phyloP scores from a whole-genome alignment of 2,888 invertebrate genomes.

The Oeneis ivallda region DNA sequence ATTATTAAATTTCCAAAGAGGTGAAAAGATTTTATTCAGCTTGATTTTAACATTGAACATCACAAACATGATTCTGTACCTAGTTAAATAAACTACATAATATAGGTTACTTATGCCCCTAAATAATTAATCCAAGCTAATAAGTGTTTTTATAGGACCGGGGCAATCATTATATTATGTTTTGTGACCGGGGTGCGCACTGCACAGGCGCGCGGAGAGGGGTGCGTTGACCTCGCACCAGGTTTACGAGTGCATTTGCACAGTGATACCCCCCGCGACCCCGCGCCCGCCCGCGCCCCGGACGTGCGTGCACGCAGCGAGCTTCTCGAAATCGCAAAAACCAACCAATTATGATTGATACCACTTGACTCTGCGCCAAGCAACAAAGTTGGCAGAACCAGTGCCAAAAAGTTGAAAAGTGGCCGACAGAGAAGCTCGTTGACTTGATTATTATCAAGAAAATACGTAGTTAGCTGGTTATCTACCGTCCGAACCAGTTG shows the following conservation, averaged over 20 bases:
- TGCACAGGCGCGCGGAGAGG: conserved; percentile 48
- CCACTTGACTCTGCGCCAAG: conserved; percentile 56
- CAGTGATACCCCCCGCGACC: conserved; percentile 71
- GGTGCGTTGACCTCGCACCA: conserved; percentile 71
- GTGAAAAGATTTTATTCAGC: too few species aligned
- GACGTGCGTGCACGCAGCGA: conserved; percentile 64
- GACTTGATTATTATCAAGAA: conserved; percentile 26
- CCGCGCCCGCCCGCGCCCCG: conserved; percentile 35
- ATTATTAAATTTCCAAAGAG: too few species aligned
- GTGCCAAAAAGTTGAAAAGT: conserved; percentile 55
- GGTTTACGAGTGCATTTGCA: conserved; percentile 80
- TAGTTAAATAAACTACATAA: too few species aligned
- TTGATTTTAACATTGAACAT: neutral
- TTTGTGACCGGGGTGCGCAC: conserved; percentile 48
- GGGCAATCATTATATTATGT: conserved; percentile 48
- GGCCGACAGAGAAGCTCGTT: conserved; percentile 46
- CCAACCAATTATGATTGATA: conserved; percentile 75
- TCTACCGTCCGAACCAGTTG: neutral
- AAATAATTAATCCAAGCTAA: conserved; percentile 44
- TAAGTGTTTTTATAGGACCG: too few species aligned
- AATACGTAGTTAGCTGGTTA: neutral
- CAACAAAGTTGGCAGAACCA: conserved; percentile 28
- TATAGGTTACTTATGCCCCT: too few species aligned
- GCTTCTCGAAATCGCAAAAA: conserved; percentile 66
- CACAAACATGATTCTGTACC: too few species aligned